Percentiles rank a stretch among this genome's conserved stretches.
phyloP scores from a whole-genome alignment of 2,888 invertebrate species.

The Drosophila kuntzei region DNA sequence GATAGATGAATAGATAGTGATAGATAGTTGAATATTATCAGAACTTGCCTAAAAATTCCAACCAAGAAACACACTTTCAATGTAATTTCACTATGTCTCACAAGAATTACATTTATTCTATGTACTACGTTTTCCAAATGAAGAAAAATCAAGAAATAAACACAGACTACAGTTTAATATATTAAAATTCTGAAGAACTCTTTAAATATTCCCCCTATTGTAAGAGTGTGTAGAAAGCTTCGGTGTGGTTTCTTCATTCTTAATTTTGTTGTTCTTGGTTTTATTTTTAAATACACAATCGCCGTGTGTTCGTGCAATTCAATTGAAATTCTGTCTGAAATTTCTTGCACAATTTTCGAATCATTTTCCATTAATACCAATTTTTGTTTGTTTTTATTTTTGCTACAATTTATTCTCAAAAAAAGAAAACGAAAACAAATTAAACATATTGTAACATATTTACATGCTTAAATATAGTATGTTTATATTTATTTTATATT shows the following conservation, averaged over 20 bases:
- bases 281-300: constrained; percentile 22
- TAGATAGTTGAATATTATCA: too few relatives aligned
- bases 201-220: background rate
- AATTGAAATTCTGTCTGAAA: constrained; percentile 8
- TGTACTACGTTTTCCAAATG: too few relatives aligned
- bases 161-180: too few relatives aligned
- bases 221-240: background rate
- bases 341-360: constrained; percentile 13
- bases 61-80: too few relatives aligned
- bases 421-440: constrained; percentile 9
- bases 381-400: constrained; percentile 22
- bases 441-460: constrained; percentile 58
- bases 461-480: constrained; percentile 56
- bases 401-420: constrained; percentile 54
- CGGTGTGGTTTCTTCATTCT: constrained; percentile 3
- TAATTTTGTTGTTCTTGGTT: constrained; percentile 2
- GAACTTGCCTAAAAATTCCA: too few relatives aligned
- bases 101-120: too few relatives aligned
- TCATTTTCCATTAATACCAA: constrained; percentile 17
- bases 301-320: constrained; percentile 19
- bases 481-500: constrained; percentile 26
- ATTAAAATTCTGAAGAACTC: too few relatives aligned
- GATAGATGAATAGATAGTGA: too few relatives aligned
- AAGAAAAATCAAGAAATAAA: too few relatives aligned
- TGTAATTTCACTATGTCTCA: too few relatives aligned